A percentile compares a stretch with the other conserved stretches of the same genome.
Conservation (phyloP, 2,888 invertebrate species). For the Amphimallon solstitiale region DNA sequence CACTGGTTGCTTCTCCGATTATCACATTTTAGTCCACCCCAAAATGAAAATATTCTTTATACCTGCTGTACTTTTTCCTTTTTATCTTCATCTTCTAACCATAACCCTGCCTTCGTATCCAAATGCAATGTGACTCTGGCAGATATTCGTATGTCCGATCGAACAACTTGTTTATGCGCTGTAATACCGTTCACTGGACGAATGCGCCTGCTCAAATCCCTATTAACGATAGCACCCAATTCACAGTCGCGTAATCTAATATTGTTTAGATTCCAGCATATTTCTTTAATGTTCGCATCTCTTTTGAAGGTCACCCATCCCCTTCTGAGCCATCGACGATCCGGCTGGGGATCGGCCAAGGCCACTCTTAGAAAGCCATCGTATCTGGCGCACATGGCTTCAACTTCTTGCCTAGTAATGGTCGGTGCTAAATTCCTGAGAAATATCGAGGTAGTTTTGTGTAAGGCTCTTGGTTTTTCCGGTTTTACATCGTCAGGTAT, state of each 20-base stretch:
- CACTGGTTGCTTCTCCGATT: no score
- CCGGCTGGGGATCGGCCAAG: conserved; percentile 96
- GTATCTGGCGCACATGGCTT: conserved; percentile 66
- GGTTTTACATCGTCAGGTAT: conserved; percentile 62
- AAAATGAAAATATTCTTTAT: no score
- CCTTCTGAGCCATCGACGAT: conserved; percentile 94
- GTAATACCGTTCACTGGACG: conserved; percentile 92
- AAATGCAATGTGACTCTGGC: conserved; percentile 92
- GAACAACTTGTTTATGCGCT: conserved; percentile 86
- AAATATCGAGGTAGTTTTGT: conserved; percentile 97
- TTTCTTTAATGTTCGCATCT: conserved; percentile 98
- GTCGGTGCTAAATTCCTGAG: conserved; percentile 94
- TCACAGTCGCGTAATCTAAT: conserved; percentile 92
- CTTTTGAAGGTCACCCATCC: conserved; percentile 99
- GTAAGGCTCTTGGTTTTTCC: conserved; percentile 77
- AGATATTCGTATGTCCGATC: conserved; percentile 91
- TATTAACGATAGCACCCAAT: conserved; percentile 94
- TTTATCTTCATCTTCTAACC: conserved; percentile 69
- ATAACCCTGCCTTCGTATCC: conserved; percentile 84
- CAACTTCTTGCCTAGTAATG: conserved; percentile 89
- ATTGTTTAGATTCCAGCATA: conserved; percentile 98
- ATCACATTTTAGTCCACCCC: no score
- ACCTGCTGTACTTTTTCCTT: conserved; percentile 57
- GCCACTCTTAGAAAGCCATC: conserved; percentile 95
- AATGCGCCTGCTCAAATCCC: conserved; percentile 93